Conservation (phyloP, 2,888 invertebrate species). For the Morpho helenor region DNA sequence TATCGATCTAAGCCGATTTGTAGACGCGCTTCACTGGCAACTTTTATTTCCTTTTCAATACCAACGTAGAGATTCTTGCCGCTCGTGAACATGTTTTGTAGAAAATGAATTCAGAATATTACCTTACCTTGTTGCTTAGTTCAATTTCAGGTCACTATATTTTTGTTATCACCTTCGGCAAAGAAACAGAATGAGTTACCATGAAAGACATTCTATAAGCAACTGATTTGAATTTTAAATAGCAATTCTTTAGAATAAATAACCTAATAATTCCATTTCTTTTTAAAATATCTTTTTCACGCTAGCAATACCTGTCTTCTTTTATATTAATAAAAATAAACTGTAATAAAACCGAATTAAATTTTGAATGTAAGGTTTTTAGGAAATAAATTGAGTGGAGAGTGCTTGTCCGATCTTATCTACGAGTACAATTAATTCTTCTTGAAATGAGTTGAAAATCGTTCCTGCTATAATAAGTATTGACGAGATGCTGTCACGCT, state of each 20-base stretch:
- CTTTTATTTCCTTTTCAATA: constrained; percentile 42
- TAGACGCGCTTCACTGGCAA: constrained; percentile 33
- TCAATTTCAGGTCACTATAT: constrained; percentile 12
- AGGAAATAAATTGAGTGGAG: too few species aligned
- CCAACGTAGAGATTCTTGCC: constrained; percentile 17
- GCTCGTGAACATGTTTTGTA: constrained; percentile 22
- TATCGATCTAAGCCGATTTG: constrained; percentile 36
- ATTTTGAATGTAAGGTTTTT: too few species aligned
- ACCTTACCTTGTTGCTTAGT: constrained; percentile 7
- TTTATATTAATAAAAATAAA: too few species aligned
- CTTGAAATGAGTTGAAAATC: too few species aligned
- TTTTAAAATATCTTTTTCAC: too few species aligned
- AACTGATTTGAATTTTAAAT: constrained; percentile 11
- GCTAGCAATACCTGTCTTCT: too few species aligned
- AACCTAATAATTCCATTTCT: not conserved
- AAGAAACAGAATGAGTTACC: constrained; percentile 1
- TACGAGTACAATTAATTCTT: too few species aligned
- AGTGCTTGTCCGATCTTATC: too few species aligned
- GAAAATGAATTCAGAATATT: constrained; percentile 21
- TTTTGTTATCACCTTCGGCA: constrained; percentile 1
- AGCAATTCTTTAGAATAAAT: not conserved
- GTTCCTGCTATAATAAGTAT: too few species aligned
- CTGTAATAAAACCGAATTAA: too few species aligned
- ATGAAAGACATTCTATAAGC: constrained; percentile 1
- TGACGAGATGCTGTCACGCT: too few species aligned